Percentiles rank a stretch among this genome's conserved stretches.
Conservation (phyloP, 2,113 vertebrate genomes). For the Suricata suricatta region DNA sequence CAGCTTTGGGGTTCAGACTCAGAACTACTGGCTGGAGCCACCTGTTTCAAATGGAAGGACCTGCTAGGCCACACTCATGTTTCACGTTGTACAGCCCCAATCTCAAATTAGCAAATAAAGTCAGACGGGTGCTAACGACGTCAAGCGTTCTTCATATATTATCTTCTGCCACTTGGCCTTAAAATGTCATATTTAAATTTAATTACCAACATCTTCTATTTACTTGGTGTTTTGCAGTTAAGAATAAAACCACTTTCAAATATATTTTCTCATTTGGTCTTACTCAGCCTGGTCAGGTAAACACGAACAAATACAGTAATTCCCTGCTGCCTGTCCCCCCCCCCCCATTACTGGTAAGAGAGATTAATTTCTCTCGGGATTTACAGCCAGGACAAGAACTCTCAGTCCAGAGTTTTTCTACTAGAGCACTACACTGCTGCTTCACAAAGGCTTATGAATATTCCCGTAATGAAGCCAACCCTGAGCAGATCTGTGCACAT, state of each 20-base stretch:
- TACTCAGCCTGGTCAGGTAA: slow-evolving; percentile 10
- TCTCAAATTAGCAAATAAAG: neutral
- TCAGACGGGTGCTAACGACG: neutral
- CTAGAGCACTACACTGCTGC: neutral
- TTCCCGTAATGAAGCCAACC: neutral
- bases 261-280: slow-evolving; percentile 37
- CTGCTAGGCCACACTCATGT: neutral
- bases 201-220: slow-evolving; percentile 9
- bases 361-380: neutral
- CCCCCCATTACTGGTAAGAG: neutral
- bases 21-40: neutral
- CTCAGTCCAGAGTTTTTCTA: neutral
- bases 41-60: neutral
- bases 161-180: neutral
- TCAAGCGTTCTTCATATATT: neutral
- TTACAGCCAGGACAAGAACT: neutral
- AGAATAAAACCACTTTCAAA: slow-evolving; percentile 37
- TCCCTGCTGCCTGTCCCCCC: neutral
- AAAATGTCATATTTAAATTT: slow-evolving; percentile 1
- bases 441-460: neutral
- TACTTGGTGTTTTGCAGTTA: neutral
- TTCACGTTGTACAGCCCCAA: neutral
- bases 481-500: neutral
- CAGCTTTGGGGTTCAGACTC: neutral
- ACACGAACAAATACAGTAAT: neutral